Evolutionary conservation across 2,888 invertebrate species (phyloP), one percentile per base, ranked within the genome.

Genomic region (Balanococcus diminutus): DNA sequence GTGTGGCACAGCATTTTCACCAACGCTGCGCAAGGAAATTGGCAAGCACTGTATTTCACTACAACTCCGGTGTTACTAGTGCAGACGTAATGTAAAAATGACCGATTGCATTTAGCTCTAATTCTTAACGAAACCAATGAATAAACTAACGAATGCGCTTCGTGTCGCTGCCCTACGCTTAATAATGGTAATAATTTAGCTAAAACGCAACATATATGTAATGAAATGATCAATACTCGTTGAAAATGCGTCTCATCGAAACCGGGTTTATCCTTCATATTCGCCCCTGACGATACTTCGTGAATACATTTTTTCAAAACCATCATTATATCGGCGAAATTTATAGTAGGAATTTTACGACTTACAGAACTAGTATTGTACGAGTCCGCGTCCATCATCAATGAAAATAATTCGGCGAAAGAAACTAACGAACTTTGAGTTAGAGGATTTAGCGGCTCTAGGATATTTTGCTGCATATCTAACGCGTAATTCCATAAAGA

Each of bases 401-500:
- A 98, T 87, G 95, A 95, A 90, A 96, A 97, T 42, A 98, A 92
- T 90, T 99, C 98, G 2, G 97, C 96, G 90, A 98, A 98, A 88
- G 97, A 96, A 89, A 97, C 94, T 87, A 98, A 92, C 87, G 96
- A 96, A 89, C 96, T 96, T 90, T 98, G 97, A 14, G 98, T 98
- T 94, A 98, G 96, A 32, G 96, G 96, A 90, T 96, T 96, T 83
- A 98, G 92, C 25, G 98, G 96, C 88, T 97, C 96, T 88, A 98
- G 92, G 91, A 97, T 96, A 87, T 94, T 93, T 90, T 97, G 96
- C 90, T 98, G 98, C 96, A 98, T 97, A 90, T 97, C 97, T 51
- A 98, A 92, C 36, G 98, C 98, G 91, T 98, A 98, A 91, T 96
- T 96, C 98, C 98, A 98, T 87, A 98, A 92, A 89, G 95, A 94